phyloP scores from a whole-genome alignment of 2,888 invertebrate genomes.

The Unio delphinus region DNA sequence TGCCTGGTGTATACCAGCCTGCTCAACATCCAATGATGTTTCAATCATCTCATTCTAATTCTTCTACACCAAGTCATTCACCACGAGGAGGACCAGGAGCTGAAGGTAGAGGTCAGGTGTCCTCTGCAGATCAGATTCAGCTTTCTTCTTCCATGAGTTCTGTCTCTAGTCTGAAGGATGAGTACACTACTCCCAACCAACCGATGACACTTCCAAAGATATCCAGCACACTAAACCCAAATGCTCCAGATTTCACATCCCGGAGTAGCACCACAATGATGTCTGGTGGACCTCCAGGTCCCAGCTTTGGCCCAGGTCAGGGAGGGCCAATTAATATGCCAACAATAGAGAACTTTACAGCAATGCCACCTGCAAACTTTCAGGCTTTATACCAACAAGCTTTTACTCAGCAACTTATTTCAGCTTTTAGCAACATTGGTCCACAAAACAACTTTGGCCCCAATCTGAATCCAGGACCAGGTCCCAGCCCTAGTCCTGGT shows the following conservation, averaged over 20 bases:
- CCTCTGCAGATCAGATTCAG: no score
- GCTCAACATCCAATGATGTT: no score
- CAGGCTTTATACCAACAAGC: conserved; percentile 45
- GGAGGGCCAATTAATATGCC: neutral
- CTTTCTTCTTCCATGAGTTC: conserved; percentile 37
- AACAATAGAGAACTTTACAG: conserved; percentile 14
- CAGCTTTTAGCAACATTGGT: conserved; percentile 29
- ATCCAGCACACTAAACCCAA: conserved; percentile 81
- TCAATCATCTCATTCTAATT: conserved; percentile 46
- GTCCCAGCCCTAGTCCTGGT: conserved; percentile 17
- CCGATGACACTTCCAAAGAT: conserved; percentile 71
- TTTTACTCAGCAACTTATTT: conserved; percentile 42
- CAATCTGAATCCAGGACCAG: conserved; percentile 11
- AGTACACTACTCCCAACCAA: conserved; percentile 67
- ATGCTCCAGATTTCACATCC: conserved; percentile 84
- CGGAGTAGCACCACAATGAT: conserved; percentile 14
- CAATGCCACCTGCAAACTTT: conserved; percentile 16
- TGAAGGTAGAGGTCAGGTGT: no score
- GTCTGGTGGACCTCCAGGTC: conserved; percentile 11
- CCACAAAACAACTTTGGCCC: conserved; percentile 15
- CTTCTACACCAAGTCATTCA: conserved; percentile 22
- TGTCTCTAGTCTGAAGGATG: conserved; percentile 56
- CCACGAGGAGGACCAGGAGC: no score
- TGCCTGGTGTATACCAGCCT: conserved; percentile 10
- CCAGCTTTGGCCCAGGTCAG: conserved; percentile 11